Evolutionary conservation across 2,797 vertebrate species (phyloP).

Genomic region (Schizothorax lantsangensis): DNA sequence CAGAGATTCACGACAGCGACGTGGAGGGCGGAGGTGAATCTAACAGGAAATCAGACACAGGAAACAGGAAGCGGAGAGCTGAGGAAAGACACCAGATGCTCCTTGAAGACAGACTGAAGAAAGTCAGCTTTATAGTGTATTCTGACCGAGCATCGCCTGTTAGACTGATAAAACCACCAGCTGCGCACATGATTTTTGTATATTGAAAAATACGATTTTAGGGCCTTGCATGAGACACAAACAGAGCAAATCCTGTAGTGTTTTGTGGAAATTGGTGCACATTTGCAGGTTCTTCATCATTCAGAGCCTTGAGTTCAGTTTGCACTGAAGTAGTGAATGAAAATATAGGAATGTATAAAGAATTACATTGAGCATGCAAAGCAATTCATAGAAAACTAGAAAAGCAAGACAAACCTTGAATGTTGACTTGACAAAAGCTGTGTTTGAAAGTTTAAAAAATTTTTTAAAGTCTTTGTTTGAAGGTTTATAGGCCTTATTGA

Average conservation of each 20-base stretch:
- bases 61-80: neutral
- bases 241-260: neutral
- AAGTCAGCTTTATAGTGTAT: neutral
- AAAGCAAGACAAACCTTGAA: neutral
- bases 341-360: neutral
- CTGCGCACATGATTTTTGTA: neutral
- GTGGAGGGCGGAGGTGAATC: neutral
- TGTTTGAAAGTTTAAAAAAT: neutral
- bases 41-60: neutral
- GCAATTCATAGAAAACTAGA: neutral
- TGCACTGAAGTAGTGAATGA: too few relatives aligned
- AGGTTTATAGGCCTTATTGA: neutral
- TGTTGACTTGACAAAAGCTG: too few relatives aligned
- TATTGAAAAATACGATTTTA: neutral
- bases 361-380: neutral
- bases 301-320: neutral
- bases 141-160: neutral
- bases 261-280: neutral
- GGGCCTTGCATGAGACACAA: neutral
- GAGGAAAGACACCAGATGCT: conserved; percentile 6
- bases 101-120: neutral
- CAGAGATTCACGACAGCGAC: neutral
- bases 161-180: neutral
- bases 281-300: neutral
- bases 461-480: neutral